Percentiles rank a stretch among this genome's conserved stretches.
These are phyloP conservation scores for Cairina moschata DNA, from an alignment of 2,113 vertebrate genomes.

Conservation along the genomic window DNA sequence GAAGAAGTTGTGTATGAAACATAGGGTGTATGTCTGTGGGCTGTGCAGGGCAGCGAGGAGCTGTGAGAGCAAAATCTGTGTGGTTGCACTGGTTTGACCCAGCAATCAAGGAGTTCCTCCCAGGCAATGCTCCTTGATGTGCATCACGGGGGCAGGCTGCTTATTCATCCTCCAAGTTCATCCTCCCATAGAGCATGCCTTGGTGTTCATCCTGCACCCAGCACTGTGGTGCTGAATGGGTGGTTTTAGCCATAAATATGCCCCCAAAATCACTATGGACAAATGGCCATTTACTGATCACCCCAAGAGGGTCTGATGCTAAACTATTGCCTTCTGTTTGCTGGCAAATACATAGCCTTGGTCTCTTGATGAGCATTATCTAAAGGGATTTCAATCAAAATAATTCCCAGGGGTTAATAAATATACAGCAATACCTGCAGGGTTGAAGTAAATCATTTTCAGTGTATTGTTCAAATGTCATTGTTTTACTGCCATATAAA, in stretches of 20 bases:
- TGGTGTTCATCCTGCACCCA: not conserved
- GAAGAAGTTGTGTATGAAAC: not conserved
- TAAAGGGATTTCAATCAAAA: slow-evolving; percentile 30
- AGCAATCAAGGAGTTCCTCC: rapidly evolving
- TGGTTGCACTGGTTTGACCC: not conserved
- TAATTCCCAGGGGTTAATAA: slow-evolving; percentile 62
- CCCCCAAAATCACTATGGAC: not conserved
- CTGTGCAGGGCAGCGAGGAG: not conserved
- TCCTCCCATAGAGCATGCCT: rapidly evolving
- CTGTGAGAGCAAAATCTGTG: not conserved
- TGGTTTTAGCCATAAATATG: not conserved
- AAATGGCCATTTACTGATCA: not conserved
- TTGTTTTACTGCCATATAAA: slow-evolving; percentile 63
- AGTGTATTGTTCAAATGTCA: slow-evolving; percentile 33
- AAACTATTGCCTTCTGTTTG: not conserved
- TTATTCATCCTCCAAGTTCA: rapidly evolving
- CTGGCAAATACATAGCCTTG: not conserved
- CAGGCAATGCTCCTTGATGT: not conserved
- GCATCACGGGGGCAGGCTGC: rapidly evolving
- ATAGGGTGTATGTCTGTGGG: no score
- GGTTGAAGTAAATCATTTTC: slow-evolving; percentile 43
- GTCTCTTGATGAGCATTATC: not conserved
- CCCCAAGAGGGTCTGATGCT: not conserved
- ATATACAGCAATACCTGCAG: slow-evolving; percentile 41
- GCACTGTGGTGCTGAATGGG: rapidly evolving